Evolutionary conservation across 2,888 invertebrate species (phyloP).

Genomic region (Yponomeuta plumbellus): DNA sequence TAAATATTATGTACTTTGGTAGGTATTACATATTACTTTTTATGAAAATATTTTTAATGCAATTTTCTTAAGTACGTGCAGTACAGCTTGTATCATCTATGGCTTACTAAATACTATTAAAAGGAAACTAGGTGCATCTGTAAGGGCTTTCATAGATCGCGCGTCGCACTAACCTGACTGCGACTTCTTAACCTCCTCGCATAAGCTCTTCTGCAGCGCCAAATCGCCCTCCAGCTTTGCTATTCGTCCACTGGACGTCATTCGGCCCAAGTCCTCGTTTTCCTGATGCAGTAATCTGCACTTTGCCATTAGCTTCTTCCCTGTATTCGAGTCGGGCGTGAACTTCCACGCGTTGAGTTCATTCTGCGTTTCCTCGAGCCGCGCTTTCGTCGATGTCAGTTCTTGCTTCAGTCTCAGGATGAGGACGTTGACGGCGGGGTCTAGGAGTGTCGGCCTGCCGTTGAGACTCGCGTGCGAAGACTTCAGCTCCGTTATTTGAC

Average conservation of each 20-base stretch:
- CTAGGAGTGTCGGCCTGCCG: conserved; percentile 83
- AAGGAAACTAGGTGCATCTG: background rate
- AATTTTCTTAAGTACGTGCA: too few species aligned
- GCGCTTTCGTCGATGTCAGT: conserved; percentile 90
- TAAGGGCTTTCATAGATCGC: background rate
- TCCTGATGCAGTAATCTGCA: conserved; percentile 96
- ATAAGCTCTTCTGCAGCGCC: conserved; percentile 95
- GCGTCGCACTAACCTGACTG: conserved; percentile 85
- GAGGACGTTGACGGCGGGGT: conserved; percentile 96
- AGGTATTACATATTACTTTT: too few species aligned
- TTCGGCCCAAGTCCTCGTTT: conserved; percentile 97
- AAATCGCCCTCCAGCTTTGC: conserved; percentile 97
- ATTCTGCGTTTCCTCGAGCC: conserved; percentile 97
- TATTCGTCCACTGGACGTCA: conserved; percentile 95
- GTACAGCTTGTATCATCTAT: too few species aligned
- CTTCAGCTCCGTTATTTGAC: conserved; percentile 95
- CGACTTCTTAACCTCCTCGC: conserved; percentile 96
- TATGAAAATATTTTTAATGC: too few species aligned
- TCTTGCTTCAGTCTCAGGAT: conserved; percentile 94
- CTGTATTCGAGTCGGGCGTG: conserved; percentile 99
- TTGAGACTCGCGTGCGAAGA: conserved; percentile 91
- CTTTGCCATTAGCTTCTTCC: conserved; percentile 98
- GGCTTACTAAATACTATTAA: too few species aligned
- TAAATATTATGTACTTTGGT: too few species aligned
- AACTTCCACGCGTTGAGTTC: conserved; percentile 99